Evolutionary conservation across 2,888 invertebrate species (phyloP).

Genomic region (Agrochola litura): DNA sequence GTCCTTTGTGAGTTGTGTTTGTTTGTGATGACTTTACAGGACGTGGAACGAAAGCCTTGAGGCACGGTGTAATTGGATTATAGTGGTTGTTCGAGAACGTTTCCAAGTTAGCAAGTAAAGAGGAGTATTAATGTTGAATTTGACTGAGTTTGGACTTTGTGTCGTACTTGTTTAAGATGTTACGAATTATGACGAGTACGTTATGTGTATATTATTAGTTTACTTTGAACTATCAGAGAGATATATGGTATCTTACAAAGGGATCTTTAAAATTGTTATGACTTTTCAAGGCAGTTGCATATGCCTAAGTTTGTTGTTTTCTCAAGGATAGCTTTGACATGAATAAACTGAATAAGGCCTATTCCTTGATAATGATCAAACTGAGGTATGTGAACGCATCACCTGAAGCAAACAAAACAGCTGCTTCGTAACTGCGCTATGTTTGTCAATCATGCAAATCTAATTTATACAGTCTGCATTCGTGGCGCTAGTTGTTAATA

Average conservation of each 20-base stretch:
- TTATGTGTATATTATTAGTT: conserved; percentile 23
- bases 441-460: conserved; percentile 55
- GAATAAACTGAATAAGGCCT: neutral
- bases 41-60: conserved; percentile 59
- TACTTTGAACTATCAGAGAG: conserved; percentile 15
- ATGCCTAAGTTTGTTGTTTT: neutral
- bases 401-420: conserved; percentile 7
- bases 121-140: conserved; percentile 45
- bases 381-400: neutral
- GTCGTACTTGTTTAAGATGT: conserved; percentile 37
- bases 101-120: conserved; percentile 47
- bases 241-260: neutral
- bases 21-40: conserved; percentile 64
- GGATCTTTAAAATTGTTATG: neutral
- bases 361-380: neutral
- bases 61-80: conserved; percentile 64
- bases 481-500: conserved; percentile 58
- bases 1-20: conserved; percentile 65
- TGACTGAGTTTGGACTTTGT: conserved; percentile 44
- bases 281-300: neutral
- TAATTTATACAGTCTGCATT: conserved; percentile 57
- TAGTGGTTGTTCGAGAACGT: conserved; percentile 44
- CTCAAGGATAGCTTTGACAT: neutral
- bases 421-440: conserved; percentile 7
- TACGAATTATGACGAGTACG: conserved; percentile 16